Evolutionary conservation across 1,140 invertebrate species (phyloP), one percentile per base, ranked within the genome.

Genomic region (Yoshiicerus persimilis): DNA sequence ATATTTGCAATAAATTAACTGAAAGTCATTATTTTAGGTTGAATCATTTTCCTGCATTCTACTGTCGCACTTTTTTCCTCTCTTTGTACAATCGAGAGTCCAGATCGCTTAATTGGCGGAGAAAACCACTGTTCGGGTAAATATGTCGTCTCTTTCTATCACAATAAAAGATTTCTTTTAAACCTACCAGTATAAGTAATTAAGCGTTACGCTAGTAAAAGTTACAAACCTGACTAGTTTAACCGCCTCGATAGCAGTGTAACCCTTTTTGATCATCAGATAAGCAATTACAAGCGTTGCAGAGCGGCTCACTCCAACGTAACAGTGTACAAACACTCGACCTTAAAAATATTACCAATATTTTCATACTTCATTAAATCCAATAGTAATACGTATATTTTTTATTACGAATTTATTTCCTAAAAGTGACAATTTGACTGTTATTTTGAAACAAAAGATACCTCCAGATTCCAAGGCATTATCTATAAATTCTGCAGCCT

Each of bases 241-340:
- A 2, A 93, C 88, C 27, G 93, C 93, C 38, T 93, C 91, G 83
- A 92, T 87, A 1, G 92, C 92, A 1, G 91, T 91, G 92, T 93
- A 93, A 2, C 91, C 89, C 27, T 91, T 89, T 86, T 93, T 93
- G 11, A 94, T 90, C 92, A 94, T 93, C 1, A 93, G 89, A 88
- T 92, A 93, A 8, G 92, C 93, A 9, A 92, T 87, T 0, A 93
- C 92, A 23, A 93, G 86, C 1, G 93, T 91, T 5, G 92, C 92
- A 8, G 92, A 93, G 8, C 93, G 91, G 34, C 91, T 92, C 23
- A 93, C 91, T 13, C 93, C 93, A 70, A 92, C 91, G 16, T 91
- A 90, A 89, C 92, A 92, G 80, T 92, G 92, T 11, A 92, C 91
- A 41, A 92, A 87, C 0, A 92, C 90, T 89, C 91, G 86, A 47